These are phyloP conservation scores for Chaenodraco wilsoni DNA, from an alignment of 2,797 vertebrate species.

Conservation along the genomic window DNA sequence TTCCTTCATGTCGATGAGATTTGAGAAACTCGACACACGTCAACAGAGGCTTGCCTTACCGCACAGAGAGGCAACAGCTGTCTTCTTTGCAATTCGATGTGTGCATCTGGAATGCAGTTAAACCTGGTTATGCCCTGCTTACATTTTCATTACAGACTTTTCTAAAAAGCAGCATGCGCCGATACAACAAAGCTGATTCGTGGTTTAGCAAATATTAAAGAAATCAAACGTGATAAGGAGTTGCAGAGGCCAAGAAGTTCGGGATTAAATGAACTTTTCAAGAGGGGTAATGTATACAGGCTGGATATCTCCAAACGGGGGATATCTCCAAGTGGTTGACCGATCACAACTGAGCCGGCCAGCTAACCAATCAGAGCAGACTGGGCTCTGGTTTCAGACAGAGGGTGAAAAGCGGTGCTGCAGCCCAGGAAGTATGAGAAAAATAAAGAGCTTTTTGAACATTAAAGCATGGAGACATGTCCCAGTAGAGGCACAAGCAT, in stretches of 20 bases:
- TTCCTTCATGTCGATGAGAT: conserved; percentile 15
- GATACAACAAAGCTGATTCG: conserved; percentile 4
- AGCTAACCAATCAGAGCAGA: too few relatives aligned
- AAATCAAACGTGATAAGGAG: conserved; percentile 10
- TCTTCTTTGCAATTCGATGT: background rate
- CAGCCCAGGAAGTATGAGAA: too few relatives aligned
- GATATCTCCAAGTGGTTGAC: too few relatives aligned
- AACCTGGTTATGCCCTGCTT: conserved; percentile 1
- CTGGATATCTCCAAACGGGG: too few relatives aligned
- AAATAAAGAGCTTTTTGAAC: too few relatives aligned
- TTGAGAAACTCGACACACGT: conserved; percentile 22
- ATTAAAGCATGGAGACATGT: too few relatives aligned
- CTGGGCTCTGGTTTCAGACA: too few relatives aligned
- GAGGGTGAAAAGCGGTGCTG: too few relatives aligned
- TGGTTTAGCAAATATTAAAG: conserved; percentile 2
- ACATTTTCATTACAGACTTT: background rate
- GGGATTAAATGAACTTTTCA: background rate
- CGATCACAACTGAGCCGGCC: too few relatives aligned
- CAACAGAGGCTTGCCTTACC: conserved; percentile 1
- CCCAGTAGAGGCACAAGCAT: too few relatives aligned
- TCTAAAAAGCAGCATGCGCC: conserved; percentile 14
- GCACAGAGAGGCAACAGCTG: too few relatives aligned
- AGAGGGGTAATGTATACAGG: background rate
- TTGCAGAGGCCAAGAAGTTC: background rate
- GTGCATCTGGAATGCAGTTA: conserved; percentile 11